Conservation (phyloP, 2,888 invertebrate species). For the Rotaria macrura region DNA sequence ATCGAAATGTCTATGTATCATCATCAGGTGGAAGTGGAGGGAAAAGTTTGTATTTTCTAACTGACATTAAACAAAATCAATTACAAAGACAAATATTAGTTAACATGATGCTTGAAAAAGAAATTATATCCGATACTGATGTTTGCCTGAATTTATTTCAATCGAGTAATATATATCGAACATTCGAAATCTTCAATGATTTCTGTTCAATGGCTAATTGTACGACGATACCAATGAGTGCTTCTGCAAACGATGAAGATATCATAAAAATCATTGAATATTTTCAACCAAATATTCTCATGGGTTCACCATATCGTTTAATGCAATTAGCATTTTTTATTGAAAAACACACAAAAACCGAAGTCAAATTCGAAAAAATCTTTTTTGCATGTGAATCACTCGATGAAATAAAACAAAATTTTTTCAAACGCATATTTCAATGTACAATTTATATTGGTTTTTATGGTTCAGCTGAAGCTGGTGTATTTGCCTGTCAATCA, state of each 20-base stretch:
- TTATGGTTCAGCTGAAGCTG: background rate
- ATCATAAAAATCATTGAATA: background rate
- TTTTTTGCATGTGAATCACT: background rate
- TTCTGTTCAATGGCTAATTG: background rate
- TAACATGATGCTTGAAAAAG: background rate
- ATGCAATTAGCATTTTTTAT: background rate
- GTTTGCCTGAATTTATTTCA: background rate
- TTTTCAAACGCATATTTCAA: background rate
- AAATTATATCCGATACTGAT: background rate
- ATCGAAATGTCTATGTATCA: background rate
- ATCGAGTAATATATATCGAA: background rate
- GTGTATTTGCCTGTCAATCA: background rate
- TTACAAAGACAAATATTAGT: background rate
- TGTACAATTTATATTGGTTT: background rate
- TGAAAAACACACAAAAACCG: background rate
- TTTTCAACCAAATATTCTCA: background rate
- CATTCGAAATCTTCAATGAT: background rate
- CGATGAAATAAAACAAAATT: background rate
- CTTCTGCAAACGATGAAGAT: background rate
- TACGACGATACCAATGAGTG: background rate
- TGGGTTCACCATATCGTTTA: background rate
- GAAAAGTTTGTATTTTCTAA: background rate
- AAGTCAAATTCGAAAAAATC: background rate
- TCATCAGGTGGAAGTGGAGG: background rate
- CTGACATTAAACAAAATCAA: background rate